A percentile compares a stretch with the other conserved stretches of the same genome.
phyloP scores from a whole-genome alignment of 2,888 invertebrate genomes.

The Drymonia ruficornis region DNA sequence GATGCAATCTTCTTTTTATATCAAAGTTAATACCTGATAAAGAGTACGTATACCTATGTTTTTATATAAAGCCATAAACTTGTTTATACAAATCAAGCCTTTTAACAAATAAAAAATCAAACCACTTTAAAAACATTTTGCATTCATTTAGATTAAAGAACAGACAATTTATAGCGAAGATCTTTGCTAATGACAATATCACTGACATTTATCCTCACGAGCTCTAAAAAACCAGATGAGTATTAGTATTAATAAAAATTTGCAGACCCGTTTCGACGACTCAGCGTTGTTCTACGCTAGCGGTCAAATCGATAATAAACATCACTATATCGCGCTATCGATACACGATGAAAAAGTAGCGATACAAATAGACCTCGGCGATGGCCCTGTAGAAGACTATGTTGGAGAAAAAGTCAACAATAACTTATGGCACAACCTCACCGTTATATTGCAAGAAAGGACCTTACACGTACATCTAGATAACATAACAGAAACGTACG shows the following conservation, averaged over 20 bases:
- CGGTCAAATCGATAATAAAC: conserved; percentile 94
- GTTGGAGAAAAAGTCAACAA: conserved; percentile 89
- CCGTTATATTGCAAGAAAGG: conserved; percentile 91
- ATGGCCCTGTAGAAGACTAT: conserved; percentile 88
- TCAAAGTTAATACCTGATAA: too few species aligned
- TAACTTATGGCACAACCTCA: conserved; percentile 95
- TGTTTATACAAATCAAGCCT: too few species aligned
- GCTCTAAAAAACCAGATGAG: conserved; percentile 10
- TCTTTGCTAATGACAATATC: conserved; percentile 12
- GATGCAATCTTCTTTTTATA: too few species aligned
- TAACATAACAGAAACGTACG: conserved; percentile 87
- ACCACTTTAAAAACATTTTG: conserved; percentile 23
- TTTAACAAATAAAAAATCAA: conserved; percentile 20
- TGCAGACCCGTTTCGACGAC: conserved; percentile 94
- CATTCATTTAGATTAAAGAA: conserved; percentile 21
- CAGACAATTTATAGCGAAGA: conserved; percentile 16
- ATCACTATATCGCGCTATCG: conserved; percentile 95
- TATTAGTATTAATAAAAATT: conserved; percentile 30
- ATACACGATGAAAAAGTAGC: conserved; percentile 93
- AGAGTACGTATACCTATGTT: too few species aligned
- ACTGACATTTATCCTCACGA: conserved; percentile 1
- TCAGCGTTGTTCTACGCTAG: conserved; percentile 97
- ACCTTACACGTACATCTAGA: conserved; percentile 91
- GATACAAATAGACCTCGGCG: conserved; percentile 95
- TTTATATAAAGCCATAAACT: too few species aligned